Percentiles rank a stretch among this genome's conserved stretches.
phyloP scores from a whole-genome alignment of 2,888 invertebrate species.

The Mycalesis mineus region DNA sequence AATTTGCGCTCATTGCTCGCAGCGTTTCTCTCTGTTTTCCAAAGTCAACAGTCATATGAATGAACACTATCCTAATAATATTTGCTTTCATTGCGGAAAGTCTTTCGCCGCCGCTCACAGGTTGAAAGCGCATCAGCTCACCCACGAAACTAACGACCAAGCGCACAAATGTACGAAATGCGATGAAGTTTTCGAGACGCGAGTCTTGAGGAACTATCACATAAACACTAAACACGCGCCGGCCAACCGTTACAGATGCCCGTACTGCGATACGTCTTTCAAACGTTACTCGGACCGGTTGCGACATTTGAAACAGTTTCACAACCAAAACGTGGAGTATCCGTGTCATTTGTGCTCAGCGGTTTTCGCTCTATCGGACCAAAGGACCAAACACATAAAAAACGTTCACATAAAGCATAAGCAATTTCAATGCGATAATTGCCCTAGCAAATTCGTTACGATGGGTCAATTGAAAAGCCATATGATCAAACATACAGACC shows the following conservation, averaged over 20 bases:
- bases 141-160: slow-evolving; percentile 41
- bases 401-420: slow-evolving; percentile 58
- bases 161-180: slow-evolving; percentile 54
- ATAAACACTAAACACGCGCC: slow-evolving; percentile 45
- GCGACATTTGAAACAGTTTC: slow-evolving; percentile 47
- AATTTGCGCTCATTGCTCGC: slow-evolving; percentile 50
- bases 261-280: slow-evolving; percentile 55
- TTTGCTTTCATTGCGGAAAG: slow-evolving; percentile 66
- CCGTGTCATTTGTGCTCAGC: slow-evolving; percentile 58
- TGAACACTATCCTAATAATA: slow-evolving; percentile 58
- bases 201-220: slow-evolving; percentile 48
- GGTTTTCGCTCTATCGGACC: slow-evolving; percentile 55
- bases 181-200: slow-evolving; percentile 45
- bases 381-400: slow-evolving; percentile 57
- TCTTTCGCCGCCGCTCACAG: slow-evolving; percentile 50
- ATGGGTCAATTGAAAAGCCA: slow-evolving; percentile 52
- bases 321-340: slow-evolving; percentile 55
- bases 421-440: slow-evolving; percentile 49
- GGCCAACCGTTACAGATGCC: slow-evolving; percentile 46
- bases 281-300: slow-evolving; percentile 52
- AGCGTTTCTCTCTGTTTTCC: slow-evolving; percentile 52
- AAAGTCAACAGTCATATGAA: slow-evolving; percentile 64
- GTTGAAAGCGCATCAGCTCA: slow-evolving; percentile 53
- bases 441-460: slow-evolving; percentile 53
- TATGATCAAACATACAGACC: slow-evolving; percentile 53